phyloP scores from a whole-genome alignment of 2,797 vertebrate genomes.

The Pseudochaenichthys georgianus region DNA sequence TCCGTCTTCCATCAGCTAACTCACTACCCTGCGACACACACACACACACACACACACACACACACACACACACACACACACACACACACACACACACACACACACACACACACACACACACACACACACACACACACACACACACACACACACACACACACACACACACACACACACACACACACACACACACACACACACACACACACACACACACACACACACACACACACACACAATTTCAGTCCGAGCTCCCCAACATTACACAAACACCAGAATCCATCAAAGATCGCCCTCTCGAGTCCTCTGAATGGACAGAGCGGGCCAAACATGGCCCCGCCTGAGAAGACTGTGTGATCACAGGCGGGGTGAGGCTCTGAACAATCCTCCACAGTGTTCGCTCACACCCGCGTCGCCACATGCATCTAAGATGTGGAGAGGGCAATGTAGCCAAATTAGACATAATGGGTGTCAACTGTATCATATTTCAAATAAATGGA shows the following conservation, averaged over 20 bases:
- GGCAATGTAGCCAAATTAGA: slow-evolving; percentile 34
- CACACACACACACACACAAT: slow-evolving; percentile 27
- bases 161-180: not conserved
- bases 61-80: not conserved
- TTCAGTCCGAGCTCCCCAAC: slow-evolving; percentile 64
- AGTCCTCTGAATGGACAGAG: slow-evolving; percentile 77
- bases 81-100: not conserved
- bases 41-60: slow-evolving; percentile 30
- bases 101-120: not conserved
- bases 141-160: not conserved
- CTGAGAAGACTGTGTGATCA: slow-evolving; percentile 70
- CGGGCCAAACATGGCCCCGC: slow-evolving; percentile 70
- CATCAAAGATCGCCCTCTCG: slow-evolving; percentile 67
- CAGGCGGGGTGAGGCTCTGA: slow-evolving; percentile 48
- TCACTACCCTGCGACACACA: slow-evolving; percentile 8
- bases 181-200: not conserved
- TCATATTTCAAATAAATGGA: slow-evolving; percentile 53
- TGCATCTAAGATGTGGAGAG: slow-evolving; percentile 48
- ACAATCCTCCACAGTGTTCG: slow-evolving; percentile 73
- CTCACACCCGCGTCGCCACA: slow-evolving; percentile 43
- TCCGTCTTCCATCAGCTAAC: slow-evolving; percentile 32
- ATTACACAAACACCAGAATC: slow-evolving; percentile 83
- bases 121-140: not conserved
- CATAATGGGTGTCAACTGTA: slow-evolving; percentile 40
- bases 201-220: not conserved